Conservation (phyloP, 1,140 invertebrate genomes). For the Sarcophaga bullata region DNA sequence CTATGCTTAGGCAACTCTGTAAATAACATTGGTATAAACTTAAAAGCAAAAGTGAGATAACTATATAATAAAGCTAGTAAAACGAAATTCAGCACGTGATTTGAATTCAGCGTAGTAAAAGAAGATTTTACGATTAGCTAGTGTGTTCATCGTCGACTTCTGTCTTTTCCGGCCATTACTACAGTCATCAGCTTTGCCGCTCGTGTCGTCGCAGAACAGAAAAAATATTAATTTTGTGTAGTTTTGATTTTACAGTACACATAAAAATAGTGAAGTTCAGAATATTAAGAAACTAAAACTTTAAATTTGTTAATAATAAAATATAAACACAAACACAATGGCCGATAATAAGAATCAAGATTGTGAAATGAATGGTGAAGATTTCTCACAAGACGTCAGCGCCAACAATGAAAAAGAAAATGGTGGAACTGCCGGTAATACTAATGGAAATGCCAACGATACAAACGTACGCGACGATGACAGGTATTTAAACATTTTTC, state of each 20-base stretch:
- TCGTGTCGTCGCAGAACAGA: conserved; percentile 47
- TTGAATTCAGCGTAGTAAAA: conserved; percentile 28
- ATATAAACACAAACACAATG: conserved; percentile 49
- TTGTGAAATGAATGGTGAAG: conserved; percentile 69
- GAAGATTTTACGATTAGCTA: conserved; percentile 21
- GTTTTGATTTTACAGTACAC: conserved; percentile 14
- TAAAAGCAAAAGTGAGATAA: conserved; percentile 10
- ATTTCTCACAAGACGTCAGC: conserved; percentile 76
- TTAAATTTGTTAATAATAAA: conserved; percentile 29
- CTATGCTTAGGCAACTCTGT: too few species aligned
- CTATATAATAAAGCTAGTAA: not conserved
- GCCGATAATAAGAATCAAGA: conserved; percentile 60
- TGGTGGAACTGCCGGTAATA: conserved; percentile 71
- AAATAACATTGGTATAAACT: too few species aligned
- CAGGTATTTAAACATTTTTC: conserved; percentile 69
- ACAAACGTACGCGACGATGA: conserved; percentile 78
- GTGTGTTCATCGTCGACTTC: conserved; percentile 28
- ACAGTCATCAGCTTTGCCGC: conserved; percentile 52
- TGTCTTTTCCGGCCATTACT: conserved; percentile 57
- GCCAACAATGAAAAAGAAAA: conserved; percentile 71
- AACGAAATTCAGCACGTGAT: conserved; percentile 30
- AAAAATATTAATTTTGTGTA: conserved; percentile 7
- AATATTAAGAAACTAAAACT: conserved; percentile 8
- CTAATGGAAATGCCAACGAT: conserved; percentile 72
- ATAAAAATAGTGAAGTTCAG: conserved; percentile 15